Evolutionary conservation across 2,888 invertebrate genomes (phyloP), one percentile per base, ranked within the genome.

Genomic region (Mimachlamys varia): DNA sequence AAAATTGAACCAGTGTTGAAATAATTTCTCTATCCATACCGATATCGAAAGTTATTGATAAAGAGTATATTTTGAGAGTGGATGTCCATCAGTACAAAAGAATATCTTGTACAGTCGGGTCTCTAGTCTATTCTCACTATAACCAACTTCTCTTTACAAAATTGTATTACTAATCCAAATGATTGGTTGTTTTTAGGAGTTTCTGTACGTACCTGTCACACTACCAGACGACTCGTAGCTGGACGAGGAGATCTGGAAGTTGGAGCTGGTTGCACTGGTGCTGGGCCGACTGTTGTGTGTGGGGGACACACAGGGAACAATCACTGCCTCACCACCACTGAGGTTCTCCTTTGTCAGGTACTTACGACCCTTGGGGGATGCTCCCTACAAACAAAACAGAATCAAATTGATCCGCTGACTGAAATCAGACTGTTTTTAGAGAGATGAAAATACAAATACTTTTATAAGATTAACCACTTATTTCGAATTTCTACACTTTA

Each of bases 251-350:
- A 95, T 93, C 94, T 96, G 96, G 93, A 96, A 96, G 93, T 95
- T 96, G 88, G 96, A 96, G 93, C 95, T 96, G 27, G 96, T 96
- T 76, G 96, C 96, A 87, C 95, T 96, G 44, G 96, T 96, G 90
- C 96, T 96, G 7, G 96, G 96, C 89, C 96, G 93, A 92, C 96
- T 96, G 90, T 93, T 90, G 44, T 93, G 92, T 12, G 92, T 92
- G 0, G 96, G 95, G 5, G 94, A 94, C 37, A 92, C 93, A 91
- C 95, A 95, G 0, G 95, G 96, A 33, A 96, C 94, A 90, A 96
- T 94, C 44, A 96, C 94, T 0, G 96, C 96, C 92, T 96, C 96
- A 12, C 95, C 95, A 17, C 92, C 93, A 88, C 92, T 92, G 92
- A 93, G 93, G 44, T 53, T 90, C 91, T 94, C 93, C 87, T 92